Percentiles rank a stretch among this genome's conserved stretches.
Conservation (phyloP, 2,797 vertebrate species). For the Rhinatrema bivittatum region DNA sequence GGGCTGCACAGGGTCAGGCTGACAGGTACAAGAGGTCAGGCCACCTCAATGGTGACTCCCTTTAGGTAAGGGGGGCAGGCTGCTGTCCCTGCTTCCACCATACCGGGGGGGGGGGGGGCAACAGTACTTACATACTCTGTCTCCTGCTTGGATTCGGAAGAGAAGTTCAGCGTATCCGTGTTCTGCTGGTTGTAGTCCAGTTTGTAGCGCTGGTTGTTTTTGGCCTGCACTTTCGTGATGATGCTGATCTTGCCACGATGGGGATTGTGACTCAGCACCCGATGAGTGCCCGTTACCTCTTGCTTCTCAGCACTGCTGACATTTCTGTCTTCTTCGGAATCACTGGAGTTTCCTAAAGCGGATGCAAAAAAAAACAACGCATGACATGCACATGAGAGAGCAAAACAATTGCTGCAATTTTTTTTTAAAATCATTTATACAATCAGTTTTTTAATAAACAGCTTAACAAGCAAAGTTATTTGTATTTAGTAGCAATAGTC, state of each 20-base stretch:
- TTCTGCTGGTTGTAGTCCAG: constrained; percentile 70
- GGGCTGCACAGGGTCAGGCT: too few species aligned
- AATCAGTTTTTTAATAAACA: too few species aligned
- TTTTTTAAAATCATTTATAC: too few species aligned
- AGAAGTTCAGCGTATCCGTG: constrained; percentile 81
- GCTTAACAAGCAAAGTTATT: too few species aligned
- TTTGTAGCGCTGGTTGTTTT: constrained; percentile 75
- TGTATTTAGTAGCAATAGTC: too few species aligned
- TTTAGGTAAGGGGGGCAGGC: too few species aligned
- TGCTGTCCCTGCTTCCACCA: too few species aligned
- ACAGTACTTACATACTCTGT: constrained; percentile 83
- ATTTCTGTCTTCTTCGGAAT: constrained; percentile 62
- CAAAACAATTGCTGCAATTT: too few species aligned
- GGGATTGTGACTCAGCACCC: constrained; percentile 46
- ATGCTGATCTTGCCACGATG: constrained; percentile 67
- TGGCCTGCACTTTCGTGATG: constrained; percentile 71
- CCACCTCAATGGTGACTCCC: too few species aligned
- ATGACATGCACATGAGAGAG: too few species aligned
- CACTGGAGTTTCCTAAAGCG: constrained; percentile 61
- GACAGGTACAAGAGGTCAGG: too few species aligned
- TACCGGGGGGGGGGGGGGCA: too few species aligned
- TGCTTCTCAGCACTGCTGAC: constrained; percentile 48
- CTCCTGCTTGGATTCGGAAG: constrained; percentile 79
- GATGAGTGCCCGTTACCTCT: constrained; percentile 42
- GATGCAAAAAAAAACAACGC: background rate